Evolutionary conservation across 2,797 vertebrate genomes (phyloP), one percentile per base, ranked within the genome.

Genomic region (Acanthopagrus latus): DNA sequence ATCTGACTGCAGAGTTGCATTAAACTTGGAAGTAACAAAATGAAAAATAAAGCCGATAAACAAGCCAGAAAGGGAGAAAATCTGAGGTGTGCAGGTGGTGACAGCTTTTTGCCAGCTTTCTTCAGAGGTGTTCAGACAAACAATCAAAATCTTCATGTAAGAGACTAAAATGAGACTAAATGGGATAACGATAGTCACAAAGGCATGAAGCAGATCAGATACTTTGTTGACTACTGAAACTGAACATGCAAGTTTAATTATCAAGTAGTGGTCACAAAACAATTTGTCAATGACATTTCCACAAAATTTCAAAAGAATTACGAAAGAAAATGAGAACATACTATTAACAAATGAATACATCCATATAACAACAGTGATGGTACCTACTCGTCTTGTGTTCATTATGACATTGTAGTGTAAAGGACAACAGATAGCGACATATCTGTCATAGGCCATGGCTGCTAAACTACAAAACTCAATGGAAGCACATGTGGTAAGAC

Each of bases 341-440:
- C 0, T n/a, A 4, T 50, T 50, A n/a, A 50, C 1, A 50, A 50
- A 50, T n/a, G 48, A 11, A n/a, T 50, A 50, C 48, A n/a, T n/a
- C 20, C 48, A 50, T 50, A 50, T 48, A 11, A 50, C 3, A 20
- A n/a, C 8, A 50, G n/a, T n/a, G 48, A 50, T 50, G 2, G n/a
- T 50, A 50, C 48, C 20, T n/a, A 50, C 48, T 50, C 48, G 20
- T 1, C 9, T 20, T 10, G 8, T 50, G 48, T 50, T 50, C 7
- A n/a, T 50, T 10, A 50, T 50, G 20, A 50, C 20, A n/a, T 1
- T 10, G 9, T 50, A 50, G 48, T 50, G 48, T 33, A 90, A 87
- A 57, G 3, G 77, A n/a, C n/a, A n/a, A n/a, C n/a, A n/a, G n/a
- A n/a, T n/a, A n/a, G n/a, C n/a, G n/a, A n/a, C n/a, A n/a, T n/a